A percentile compares a stretch with the other conserved stretches of the same genome.
phyloP scores from a whole-genome alignment of 2,113 vertebrate genomes.

The Dendropsophus ebraccatus region DNA sequence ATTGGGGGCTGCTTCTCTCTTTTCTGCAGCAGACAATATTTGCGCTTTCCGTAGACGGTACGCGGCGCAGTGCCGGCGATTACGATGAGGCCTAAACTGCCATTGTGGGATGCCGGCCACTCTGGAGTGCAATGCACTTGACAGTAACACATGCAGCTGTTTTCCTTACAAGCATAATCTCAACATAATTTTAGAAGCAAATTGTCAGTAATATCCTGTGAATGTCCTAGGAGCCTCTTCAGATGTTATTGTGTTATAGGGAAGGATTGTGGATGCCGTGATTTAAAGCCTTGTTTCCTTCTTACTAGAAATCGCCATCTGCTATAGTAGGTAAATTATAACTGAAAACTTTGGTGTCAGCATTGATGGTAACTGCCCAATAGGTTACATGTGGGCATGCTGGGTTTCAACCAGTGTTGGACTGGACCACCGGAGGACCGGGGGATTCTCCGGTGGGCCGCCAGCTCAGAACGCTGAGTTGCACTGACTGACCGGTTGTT shows the following conservation, averaged over 20 bases:
- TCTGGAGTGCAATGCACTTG: slow-evolving; percentile 11
- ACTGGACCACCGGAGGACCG: no score
- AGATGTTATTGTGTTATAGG: neutral
- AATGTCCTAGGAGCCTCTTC: slow-evolving; percentile 18
- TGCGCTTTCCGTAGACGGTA: slow-evolving; percentile 70
- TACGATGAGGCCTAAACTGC: slow-evolving; percentile 73
- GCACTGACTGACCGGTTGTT: neutral
- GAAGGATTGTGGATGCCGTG: neutral
- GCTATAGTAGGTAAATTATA: neutral
- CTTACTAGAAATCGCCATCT: neutral
- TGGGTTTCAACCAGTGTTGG: neutral
- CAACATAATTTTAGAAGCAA: slow-evolving; percentile 19
- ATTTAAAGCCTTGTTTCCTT: neutral
- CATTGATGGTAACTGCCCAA: neutral
- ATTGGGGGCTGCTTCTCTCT: slow-evolving; percentile 77
- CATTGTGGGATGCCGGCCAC: slow-evolving; percentile 66
- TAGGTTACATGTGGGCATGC: neutral
- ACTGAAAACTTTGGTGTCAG: neutral
- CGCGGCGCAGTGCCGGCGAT: slow-evolving; percentile 71
- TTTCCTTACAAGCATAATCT: slow-evolving; percentile 46
- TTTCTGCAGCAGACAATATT: slow-evolving; percentile 81
- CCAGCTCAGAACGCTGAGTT: no score
- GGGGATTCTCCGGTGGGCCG: no score
- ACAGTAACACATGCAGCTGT: slow-evolving; percentile 1
- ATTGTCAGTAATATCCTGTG: slow-evolving; percentile 24